A percentile compares a stretch with the other conserved stretches of the same genome.
Evolutionary conservation across 30 jellyfish, hydroid and myxozoan species (phyloP).

Genomic region (Morbakka virulenta): DNA sequence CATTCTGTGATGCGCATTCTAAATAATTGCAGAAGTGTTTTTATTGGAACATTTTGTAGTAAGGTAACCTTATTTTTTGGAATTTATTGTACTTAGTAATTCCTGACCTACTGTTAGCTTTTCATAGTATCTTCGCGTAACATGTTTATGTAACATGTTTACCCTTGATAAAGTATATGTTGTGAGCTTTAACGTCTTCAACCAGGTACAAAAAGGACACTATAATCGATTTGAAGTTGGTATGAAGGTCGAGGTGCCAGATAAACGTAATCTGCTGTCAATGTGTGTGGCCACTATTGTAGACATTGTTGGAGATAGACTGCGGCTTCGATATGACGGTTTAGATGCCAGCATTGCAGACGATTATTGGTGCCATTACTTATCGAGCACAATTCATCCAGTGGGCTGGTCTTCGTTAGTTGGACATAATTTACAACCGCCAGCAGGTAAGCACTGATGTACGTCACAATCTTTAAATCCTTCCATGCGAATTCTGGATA

Average conservation of each 20-base stretch:
- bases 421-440: constrained; percentile 93
- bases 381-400: constrained; percentile 92
- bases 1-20: too few species aligned
- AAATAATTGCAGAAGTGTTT: too few species aligned
- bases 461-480: background rate
- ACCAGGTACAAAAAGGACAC: constrained; percentile 70
- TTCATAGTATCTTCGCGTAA: too few species aligned
- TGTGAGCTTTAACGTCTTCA: too few species aligned
- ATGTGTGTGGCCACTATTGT: constrained; percentile 97
- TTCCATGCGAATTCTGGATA: background rate
- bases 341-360: constrained; percentile 74
- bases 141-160: too few species aligned
- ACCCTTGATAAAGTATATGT: too few species aligned
- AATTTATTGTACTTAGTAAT: too few species aligned
- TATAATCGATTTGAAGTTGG: constrained; percentile 89
- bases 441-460: constrained; percentile 54
- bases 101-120: too few species aligned
- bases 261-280: constrained; percentile 71
- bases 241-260: constrained; percentile 91
- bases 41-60: too few species aligned
- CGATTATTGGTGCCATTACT: constrained; percentile 78
- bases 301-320: constrained; percentile 87
- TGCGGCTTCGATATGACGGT: constrained; percentile 93
- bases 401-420: constrained; percentile 98
- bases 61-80: too few species aligned